A percentile compares a stretch with the other conserved stretches of the same genome.
Conservation (phyloP, 2,888 invertebrate species). For the Drosophila algonquin region DNA sequence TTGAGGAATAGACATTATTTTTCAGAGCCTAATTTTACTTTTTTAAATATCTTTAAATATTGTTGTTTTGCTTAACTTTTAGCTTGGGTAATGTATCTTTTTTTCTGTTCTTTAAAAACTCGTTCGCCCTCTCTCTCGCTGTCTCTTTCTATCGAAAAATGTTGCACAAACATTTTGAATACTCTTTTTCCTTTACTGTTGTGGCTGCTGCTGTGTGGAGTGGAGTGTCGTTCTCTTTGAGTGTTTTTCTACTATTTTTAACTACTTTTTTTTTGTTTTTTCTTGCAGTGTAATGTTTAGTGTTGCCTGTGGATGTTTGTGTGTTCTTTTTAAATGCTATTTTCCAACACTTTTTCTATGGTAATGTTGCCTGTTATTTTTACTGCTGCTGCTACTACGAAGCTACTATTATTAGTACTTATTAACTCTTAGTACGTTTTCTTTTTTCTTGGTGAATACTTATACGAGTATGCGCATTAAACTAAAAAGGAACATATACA, state of each 20-base stretch:
- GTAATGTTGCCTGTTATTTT: constrained; percentile 28
- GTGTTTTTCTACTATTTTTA: constrained; percentile 15
- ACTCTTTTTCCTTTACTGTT: constrained; percentile 29
- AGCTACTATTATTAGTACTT: constrained; percentile 66
- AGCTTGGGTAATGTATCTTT: constrained; percentile 8
- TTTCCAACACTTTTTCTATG: constrained; percentile 42
- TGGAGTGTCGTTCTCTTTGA: constrained; percentile 12
- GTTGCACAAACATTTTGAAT: constrained; percentile 75
- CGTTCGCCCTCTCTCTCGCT: constrained; percentile 19
- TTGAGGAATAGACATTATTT: constrained; percentile 37
- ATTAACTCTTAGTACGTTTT: constrained; percentile 60
- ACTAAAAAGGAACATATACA: constrained; percentile 81
- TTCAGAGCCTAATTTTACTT: constrained; percentile 44
- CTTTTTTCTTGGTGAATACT: constrained; percentile 48
- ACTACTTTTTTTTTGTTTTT: constrained; percentile 8
- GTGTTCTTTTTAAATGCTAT: constrained; percentile 31
- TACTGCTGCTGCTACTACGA: constrained; percentile 61
- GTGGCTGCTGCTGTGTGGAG: constrained; percentile 10
- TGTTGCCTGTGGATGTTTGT: constrained; percentile 38
- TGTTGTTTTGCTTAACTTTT: constrained; percentile 25
- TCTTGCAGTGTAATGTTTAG: constrained; percentile 7
- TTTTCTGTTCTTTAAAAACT: constrained; percentile 22
- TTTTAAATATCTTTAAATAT: constrained; percentile 38
- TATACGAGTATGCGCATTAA: constrained; percentile 62
- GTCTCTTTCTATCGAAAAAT: constrained; percentile 54